Conservation (phyloP, 2,888 invertebrate genomes). For the Drosophila cracens region DNA sequence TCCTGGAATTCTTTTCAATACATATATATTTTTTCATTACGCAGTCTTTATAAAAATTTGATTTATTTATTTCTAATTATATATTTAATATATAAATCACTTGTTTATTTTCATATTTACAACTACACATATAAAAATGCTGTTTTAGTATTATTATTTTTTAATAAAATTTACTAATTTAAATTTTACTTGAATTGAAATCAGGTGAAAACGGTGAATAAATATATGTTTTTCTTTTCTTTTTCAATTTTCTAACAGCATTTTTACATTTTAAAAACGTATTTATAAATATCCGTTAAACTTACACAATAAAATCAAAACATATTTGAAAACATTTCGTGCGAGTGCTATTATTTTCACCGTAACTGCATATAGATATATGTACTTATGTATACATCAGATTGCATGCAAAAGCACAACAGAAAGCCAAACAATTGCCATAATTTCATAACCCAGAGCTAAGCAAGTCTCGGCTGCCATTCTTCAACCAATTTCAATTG, state of each 20-base stretch:
- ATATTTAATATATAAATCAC: neutral
- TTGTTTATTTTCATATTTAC: neutral
- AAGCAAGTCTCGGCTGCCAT: conserved; percentile 59
- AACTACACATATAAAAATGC: neutral
- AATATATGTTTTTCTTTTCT: neutral
- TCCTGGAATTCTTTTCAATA: neutral
- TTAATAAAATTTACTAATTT: neutral
- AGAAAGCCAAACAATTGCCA: conserved; percentile 67
- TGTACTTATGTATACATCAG: conserved; percentile 3
- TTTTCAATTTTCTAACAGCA: neutral
- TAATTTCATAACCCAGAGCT: conserved; percentile 69
- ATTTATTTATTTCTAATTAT: neutral
- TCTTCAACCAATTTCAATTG: conserved; percentile 64
- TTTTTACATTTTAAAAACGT: neutral
- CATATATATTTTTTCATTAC: neutral
- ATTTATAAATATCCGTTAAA: neutral
- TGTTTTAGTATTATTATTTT: neutral
- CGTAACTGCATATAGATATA: neutral
- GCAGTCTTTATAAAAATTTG: neutral
- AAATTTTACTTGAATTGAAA: too few relatives aligned
- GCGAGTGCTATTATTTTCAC: neutral
- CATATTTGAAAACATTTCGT: neutral
- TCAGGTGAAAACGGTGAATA: too few relatives aligned
- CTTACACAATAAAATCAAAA: neutral
- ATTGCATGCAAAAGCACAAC: conserved; percentile 42